Evolutionary conservation across 2,888 invertebrate genomes (phyloP).

Genomic region (Barypeithes pellucidus): DNA sequence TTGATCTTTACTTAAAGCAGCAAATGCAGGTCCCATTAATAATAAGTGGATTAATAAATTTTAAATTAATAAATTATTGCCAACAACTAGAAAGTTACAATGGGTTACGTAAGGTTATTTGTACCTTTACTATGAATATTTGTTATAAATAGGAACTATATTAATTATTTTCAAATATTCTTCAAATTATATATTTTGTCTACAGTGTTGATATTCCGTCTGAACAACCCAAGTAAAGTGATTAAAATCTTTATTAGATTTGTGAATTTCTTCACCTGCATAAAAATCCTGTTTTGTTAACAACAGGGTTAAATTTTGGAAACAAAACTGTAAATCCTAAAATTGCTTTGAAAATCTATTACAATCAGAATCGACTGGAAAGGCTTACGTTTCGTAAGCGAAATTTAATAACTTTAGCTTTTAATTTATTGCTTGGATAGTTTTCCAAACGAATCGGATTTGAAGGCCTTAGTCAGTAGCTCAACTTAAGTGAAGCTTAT

Average conservation of each 20-base stretch:
- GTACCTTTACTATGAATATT: too few relatives aligned
- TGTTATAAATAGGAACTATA: too few relatives aligned
- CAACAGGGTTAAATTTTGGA: background rate
- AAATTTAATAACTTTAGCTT: slow-evolving; percentile 47
- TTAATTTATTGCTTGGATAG: slow-evolving; percentile 51
- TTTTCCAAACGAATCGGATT: slow-evolving; percentile 1
- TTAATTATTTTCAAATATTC: too few relatives aligned
- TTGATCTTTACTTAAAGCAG: background rate
- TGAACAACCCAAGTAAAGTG: too few relatives aligned
- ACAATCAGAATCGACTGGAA: slow-evolving; percentile 8
- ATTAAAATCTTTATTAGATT: too few relatives aligned
- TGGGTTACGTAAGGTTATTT: too few relatives aligned
- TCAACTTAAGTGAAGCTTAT: slow-evolving; percentile 10
- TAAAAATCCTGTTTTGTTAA: too few relatives aligned
- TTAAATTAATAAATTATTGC: background rate
- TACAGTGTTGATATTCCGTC: too few relatives aligned
- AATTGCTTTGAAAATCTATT: slow-evolving; percentile 1
- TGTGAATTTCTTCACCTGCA: too few relatives aligned
- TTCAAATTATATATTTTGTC: too few relatives aligned
- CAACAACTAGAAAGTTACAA: background rate
- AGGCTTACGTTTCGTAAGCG: slow-evolving; percentile 11
- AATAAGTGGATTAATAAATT: background rate
- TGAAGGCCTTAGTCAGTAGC: too few relatives aligned
- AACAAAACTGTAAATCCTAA: background rate
- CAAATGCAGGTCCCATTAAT: background rate